Percentiles rank a stretch among this genome's conserved stretches.
These are phyloP conservation scores for Notothenia rossii DNA, from an alignment of 2,113 vertebrate genomes.

Conservation along the genomic window DNA sequence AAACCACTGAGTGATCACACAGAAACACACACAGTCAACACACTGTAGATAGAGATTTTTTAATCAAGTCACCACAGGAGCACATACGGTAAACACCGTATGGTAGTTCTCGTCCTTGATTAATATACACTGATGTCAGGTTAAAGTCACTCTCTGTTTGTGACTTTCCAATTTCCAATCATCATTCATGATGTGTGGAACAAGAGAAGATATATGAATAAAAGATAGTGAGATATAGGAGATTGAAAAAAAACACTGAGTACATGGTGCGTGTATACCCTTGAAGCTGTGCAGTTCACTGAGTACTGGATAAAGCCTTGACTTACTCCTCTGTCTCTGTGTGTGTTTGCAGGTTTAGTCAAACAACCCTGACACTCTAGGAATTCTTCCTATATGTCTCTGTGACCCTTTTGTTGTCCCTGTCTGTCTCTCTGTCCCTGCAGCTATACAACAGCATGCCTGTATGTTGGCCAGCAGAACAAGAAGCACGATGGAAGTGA, in stretches of 20 bases:
- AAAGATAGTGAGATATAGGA: slow-evolving; percentile 16
- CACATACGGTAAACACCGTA: background rate
- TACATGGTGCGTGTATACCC: slow-evolving; percentile 23
- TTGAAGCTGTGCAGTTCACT: slow-evolving; percentile 22
- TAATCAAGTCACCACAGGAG: slow-evolving; percentile 1
- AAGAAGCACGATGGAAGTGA: slow-evolving; percentile 98
- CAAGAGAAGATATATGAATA: slow-evolving; percentile 21
- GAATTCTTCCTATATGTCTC: background rate
- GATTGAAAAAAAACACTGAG: slow-evolving; percentile 13
- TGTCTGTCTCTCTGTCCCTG: slow-evolving; percentile 24
- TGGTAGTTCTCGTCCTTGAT: background rate
- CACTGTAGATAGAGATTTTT: background rate
- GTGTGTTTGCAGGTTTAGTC: slow-evolving; percentile 47
- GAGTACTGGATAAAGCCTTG: slow-evolving; percentile 4
- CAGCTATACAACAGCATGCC: slow-evolving; percentile 74
- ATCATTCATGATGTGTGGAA: slow-evolving; percentile 13
- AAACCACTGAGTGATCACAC: background rate
- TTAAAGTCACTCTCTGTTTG: background rate
- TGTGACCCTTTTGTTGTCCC: background rate
- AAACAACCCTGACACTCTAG: background rate
- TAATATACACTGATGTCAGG: background rate
- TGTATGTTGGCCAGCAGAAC: slow-evolving; percentile 79
- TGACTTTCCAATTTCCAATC: slow-evolving; percentile 1
- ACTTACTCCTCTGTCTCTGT: slow-evolving; percentile 1
- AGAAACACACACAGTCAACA: background rate